Evolutionary conservation across 2,888 invertebrate genomes (phyloP).

Genomic region (Diaprepes abbreviatus): DNA sequence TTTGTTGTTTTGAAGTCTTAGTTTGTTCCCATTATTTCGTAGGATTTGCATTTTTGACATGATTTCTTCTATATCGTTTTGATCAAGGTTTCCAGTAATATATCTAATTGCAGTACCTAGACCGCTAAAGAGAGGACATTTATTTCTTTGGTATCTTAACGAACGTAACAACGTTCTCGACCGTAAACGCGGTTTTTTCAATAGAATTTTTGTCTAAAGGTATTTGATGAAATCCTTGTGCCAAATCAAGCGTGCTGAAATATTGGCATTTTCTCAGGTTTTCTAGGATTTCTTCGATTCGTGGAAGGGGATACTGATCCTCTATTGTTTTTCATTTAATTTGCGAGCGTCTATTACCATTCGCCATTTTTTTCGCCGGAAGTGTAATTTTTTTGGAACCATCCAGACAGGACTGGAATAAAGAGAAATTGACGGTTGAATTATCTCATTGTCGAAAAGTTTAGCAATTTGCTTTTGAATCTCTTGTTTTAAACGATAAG

Average conservation of each 20-base stretch:
- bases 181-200: too few relatives aligned
- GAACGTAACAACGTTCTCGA: too few relatives aligned
- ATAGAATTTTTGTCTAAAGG: too few relatives aligned
- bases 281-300: too few relatives aligned
- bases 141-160: conserved; percentile 15
- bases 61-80: conserved; percentile 26
- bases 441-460: neutral
- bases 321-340: conserved; percentile 52
- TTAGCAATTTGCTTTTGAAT: too few relatives aligned
- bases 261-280: conserved; percentile 45
- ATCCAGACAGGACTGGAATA: neutral
- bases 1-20: conserved; percentile 24
- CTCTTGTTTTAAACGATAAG: neutral
- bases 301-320: conserved; percentile 52
- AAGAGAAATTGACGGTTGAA: neutral
- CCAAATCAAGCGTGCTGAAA: conserved; percentile 50
- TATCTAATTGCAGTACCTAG: conserved; percentile 22
- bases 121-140: conserved; percentile 19
- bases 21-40: too few relatives aligned
- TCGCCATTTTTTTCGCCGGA: neutral
- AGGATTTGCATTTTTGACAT: conserved; percentile 36
- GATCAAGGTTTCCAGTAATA: conserved; percentile 24
- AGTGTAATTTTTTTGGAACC: too few relatives aligned
- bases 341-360: neutral
- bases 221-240: too few relatives aligned